phyloP scores from a whole-genome alignment of 1,140 invertebrate species.

The Calosoma granatense region DNA sequence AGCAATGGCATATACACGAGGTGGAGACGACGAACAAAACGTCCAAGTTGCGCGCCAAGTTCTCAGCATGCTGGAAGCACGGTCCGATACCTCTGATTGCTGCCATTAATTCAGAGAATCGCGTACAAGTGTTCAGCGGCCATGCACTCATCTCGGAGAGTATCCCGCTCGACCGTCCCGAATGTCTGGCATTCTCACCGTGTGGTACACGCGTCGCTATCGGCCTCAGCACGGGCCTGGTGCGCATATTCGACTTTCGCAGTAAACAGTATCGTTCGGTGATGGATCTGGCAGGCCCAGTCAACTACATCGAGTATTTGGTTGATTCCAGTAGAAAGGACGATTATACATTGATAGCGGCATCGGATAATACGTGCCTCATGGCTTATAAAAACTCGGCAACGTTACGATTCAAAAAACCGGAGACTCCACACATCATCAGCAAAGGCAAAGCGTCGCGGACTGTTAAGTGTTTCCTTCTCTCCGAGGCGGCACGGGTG shows the following conservation, averaged over 20 bases:
- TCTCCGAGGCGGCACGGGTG: not conserved
- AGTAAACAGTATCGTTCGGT: slow-evolving; percentile 12
- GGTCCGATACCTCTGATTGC: slow-evolving; percentile 12
- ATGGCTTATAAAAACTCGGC: not conserved
- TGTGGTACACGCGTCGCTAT: slow-evolving; percentile 18
- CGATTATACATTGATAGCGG: slow-evolving; percentile 7
- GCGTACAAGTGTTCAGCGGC: slow-evolving; percentile 16
- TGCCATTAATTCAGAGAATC: slow-evolving; percentile 14
- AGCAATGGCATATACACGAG: slow-evolving; percentile 16
- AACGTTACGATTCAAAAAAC: slow-evolving; percentile 8
- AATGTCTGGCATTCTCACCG: slow-evolving; percentile 15
- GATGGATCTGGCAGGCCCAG: slow-evolving; percentile 8
- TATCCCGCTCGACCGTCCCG: slow-evolving; percentile 4
- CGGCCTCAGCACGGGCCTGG: slow-evolving; percentile 15
- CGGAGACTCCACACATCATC: not conserved
- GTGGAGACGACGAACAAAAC: not conserved
- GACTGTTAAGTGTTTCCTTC: slow-evolving; percentile 12
- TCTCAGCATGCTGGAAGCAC: slow-evolving; percentile 17
- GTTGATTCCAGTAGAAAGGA: not conserved
- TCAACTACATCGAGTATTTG: slow-evolving; percentile 16
- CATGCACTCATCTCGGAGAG: slow-evolving; percentile 17
- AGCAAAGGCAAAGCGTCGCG: not conserved
- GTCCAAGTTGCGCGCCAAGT: not conserved
- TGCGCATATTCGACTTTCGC: slow-evolving; percentile 16
- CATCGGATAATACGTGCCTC: slow-evolving; percentile 9